Conservation (phyloP, 2,797 vertebrate species). For the Spinibarbus caldwelli region DNA sequence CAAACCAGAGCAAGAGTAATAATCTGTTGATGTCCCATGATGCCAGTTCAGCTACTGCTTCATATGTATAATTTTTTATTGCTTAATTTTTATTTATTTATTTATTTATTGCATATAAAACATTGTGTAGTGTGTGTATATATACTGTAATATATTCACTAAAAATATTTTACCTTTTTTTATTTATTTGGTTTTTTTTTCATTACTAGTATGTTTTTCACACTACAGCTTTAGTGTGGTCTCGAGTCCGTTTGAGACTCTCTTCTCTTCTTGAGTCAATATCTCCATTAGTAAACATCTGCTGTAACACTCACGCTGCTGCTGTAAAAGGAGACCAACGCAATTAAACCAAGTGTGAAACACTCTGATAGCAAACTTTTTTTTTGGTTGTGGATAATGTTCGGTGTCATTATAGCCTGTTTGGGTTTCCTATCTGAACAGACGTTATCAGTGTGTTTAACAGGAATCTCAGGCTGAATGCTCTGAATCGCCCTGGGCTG, state of each 20-base stretch:
- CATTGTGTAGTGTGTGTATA: too few relatives aligned
- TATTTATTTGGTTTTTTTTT: not conserved
- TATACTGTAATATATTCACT: not conserved
- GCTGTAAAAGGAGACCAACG: not conserved
- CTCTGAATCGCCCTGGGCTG: constrained; percentile 15
- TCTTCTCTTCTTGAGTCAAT: not conserved
- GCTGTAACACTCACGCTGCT: not conserved
- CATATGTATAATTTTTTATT: too few relatives aligned
- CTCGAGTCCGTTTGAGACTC: not conserved
- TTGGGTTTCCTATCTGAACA: constrained; percentile 36
- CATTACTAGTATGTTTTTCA: not conserved
- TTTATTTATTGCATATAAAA: too few relatives aligned
- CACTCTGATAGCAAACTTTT: constrained; percentile 18
- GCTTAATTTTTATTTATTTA: too few relatives aligned
- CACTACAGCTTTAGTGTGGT: not conserved
- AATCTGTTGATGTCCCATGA: not conserved
- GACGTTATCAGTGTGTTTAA: constrained; percentile 39
- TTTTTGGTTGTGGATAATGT: constrained; percentile 18
- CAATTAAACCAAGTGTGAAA: not conserved
- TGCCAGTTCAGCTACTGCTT: not conserved
- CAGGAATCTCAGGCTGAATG: constrained; percentile 11
- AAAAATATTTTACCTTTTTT: not conserved
- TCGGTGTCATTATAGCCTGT: constrained; percentile 30
- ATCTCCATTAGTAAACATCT: not conserved
- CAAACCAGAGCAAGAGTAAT: too few relatives aligned